Evolutionary conservation across 2,113 vertebrate genomes (phyloP).

Genomic region (Anser cygnoides): DNA sequence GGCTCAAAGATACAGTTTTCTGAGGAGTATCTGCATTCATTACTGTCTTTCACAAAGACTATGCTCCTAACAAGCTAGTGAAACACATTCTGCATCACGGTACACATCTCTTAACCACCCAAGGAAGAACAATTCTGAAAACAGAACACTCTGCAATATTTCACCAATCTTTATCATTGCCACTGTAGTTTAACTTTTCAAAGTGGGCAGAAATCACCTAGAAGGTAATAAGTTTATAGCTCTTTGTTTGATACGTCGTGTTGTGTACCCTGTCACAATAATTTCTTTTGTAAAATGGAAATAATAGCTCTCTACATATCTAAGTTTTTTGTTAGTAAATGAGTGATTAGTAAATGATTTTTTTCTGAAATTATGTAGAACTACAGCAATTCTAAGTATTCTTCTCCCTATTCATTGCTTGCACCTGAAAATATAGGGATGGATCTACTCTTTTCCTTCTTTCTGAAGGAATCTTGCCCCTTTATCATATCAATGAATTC

Average conservation of each 20-base stretch:
- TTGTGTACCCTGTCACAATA: background rate
- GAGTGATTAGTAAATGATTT: background rate
- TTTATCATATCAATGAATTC: background rate
- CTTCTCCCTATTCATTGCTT: background rate
- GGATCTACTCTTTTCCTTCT: background rate
- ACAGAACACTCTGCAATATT: background rate
- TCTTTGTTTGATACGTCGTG: background rate
- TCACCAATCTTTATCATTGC: background rate
- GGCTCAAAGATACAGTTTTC: background rate
- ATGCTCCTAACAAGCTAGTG: background rate
- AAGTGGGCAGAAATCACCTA: background rate
- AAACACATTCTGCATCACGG: background rate
- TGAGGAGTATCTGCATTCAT: background rate
- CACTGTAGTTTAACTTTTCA: background rate
- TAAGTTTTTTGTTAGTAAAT: background rate
- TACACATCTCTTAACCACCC: background rate
- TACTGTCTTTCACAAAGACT: background rate
- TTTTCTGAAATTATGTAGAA: background rate
- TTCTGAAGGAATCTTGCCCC: background rate
- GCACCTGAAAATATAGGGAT: background rate
- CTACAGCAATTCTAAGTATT: background rate
- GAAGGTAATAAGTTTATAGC: background rate
- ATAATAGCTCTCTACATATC: background rate
- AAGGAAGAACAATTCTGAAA: background rate
- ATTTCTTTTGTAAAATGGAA: background rate